These are phyloP conservation scores for Polydrusus tereticollis DNA, from an alignment of 2,888 invertebrate genomes.

Conservation along the genomic window DNA sequence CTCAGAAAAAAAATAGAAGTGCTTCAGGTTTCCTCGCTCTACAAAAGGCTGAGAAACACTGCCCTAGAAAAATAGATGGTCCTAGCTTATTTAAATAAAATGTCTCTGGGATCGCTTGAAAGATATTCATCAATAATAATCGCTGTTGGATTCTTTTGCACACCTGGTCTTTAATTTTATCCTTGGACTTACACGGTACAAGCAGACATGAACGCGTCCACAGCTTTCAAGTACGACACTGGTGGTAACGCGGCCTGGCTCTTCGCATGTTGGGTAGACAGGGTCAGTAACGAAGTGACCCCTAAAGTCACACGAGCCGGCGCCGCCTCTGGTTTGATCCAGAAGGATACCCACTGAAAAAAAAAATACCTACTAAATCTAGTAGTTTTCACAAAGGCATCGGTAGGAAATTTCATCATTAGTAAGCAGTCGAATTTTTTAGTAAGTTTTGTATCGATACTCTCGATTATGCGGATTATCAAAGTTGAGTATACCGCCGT, in stretches of 20 bases:
- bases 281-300: constrained; percentile 88
- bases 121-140: too few species aligned
- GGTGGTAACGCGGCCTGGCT: constrained; percentile 94
- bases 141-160: too few species aligned
- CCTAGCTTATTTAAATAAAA: background rate
- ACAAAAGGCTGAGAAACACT: too few species aligned
- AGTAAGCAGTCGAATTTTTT: too few species aligned
- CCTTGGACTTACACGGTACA: constrained; percentile 88
- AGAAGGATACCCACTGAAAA: constrained; percentile 91
- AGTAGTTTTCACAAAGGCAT: background rate
- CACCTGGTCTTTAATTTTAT: too few species aligned
- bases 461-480: too few species aligned
- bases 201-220: constrained; percentile 93
- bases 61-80: background rate
- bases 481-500: too few species aligned
- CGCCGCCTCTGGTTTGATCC: constrained; percentile 95
- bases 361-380: constrained; percentile 68
- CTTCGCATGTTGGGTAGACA: constrained; percentile 94
- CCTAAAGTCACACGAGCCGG: constrained; percentile 94
- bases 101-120: too few species aligned
- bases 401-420: too few species aligned
- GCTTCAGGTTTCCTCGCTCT: too few species aligned
- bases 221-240: constrained; percentile 93
- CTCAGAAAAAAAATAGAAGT: too few species aligned
- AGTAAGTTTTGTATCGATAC: too few species aligned